phyloP scores from a whole-genome alignment of 2,888 invertebrate species.

The Brenthis hecate region DNA sequence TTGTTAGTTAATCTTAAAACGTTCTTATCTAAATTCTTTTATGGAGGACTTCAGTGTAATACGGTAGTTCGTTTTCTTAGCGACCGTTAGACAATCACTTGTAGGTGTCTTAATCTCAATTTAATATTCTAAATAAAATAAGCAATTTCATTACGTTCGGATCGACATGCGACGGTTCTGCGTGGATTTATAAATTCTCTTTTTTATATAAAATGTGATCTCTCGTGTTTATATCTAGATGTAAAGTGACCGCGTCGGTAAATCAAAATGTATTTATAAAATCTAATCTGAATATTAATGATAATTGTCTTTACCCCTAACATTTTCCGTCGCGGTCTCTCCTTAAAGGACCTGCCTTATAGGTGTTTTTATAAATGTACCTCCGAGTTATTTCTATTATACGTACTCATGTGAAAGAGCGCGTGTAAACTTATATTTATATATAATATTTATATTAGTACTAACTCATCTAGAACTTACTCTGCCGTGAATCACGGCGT shows the following conservation, averaged over 20 bases:
- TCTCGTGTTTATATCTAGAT: conserved; percentile 61
- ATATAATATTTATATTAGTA: conserved; percentile 61
- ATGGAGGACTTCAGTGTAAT: conserved; percentile 13
- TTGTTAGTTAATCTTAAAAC: too few species aligned
- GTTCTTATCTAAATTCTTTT: not conserved
- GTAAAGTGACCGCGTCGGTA: conserved; percentile 56
- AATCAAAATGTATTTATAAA: not conserved
- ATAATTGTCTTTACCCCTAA: not conserved
- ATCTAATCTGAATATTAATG: too few species aligned
- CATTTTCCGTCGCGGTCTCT: conserved; percentile 56
- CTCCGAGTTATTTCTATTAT: conserved; percentile 55
- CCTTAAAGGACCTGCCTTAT: conserved; percentile 78
- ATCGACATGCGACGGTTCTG: conserved; percentile 39
- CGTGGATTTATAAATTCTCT: conserved; percentile 49
- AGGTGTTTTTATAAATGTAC: conserved; percentile 75
- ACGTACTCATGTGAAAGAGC: conserved; percentile 41
- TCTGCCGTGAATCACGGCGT: conserved; percentile 53
- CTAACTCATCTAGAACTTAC: conserved; percentile 48
- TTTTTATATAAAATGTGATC: conserved; percentile 67
- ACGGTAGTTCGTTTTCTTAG: conserved; percentile 31
- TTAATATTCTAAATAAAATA: conserved; percentile 67
- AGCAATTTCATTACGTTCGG: conserved; percentile 63
- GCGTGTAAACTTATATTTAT: conserved; percentile 58
- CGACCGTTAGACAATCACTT: conserved; percentile 39
- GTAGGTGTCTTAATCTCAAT: conserved; percentile 50